Percentiles rank a stretch among this genome's conserved stretches.
Evolutionary conservation across 1,140 invertebrate genomes (phyloP).

Genomic region (Drosophila mayri): DNA sequence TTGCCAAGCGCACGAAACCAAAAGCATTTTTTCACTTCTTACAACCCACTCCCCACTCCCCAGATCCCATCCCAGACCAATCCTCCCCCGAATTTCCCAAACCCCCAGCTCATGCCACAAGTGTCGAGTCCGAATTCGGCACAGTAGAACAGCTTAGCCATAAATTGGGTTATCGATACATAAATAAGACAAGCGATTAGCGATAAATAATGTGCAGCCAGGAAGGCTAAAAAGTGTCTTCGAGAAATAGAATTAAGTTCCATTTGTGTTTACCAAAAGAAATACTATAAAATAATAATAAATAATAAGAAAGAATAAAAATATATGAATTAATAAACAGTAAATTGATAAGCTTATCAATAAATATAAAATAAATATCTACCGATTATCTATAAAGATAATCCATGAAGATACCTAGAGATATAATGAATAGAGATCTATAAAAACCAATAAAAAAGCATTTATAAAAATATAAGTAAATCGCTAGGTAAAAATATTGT

Average conservation of each 20-base stretch:
- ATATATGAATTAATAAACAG: no score
- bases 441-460: no score
- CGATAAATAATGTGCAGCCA: neutral
- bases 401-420: no score
- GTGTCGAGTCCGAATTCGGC: conserved; percentile 31
- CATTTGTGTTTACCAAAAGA: neutral
- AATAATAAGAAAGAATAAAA: no score
- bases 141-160: conserved; percentile 22
- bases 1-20: conserved; percentile 34
- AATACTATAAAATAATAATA: neutral
- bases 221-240: neutral
- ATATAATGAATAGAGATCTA: no score
- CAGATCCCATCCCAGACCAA: no score
- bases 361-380: no score
- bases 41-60: no score
- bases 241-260: neutral
- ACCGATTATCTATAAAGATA: no score
- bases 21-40: neutral
- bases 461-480: no score
- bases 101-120: conserved; percentile 20
- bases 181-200: conserved; percentile 1
- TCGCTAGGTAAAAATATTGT: no score
- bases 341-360: no score
- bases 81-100: neutral
- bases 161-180: neutral